phyloP scores from a whole-genome alignment of 2,797 vertebrate species.

The Macropodus opercularis region DNA sequence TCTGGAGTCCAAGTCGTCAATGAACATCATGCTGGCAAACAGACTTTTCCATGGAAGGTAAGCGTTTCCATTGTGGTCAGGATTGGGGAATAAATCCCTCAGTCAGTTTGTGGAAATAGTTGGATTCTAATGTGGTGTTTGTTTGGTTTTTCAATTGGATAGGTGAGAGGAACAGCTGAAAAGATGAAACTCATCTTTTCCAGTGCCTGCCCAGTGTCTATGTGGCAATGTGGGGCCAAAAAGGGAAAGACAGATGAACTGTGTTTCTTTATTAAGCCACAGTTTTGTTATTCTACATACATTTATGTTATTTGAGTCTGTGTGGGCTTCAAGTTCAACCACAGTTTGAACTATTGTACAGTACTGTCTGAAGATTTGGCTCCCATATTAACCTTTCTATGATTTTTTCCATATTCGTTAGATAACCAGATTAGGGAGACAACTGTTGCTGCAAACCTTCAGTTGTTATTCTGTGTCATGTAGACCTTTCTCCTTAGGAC shows the following conservation, averaged over 20 bases:
- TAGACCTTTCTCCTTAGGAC: slow-evolving; percentile 39
- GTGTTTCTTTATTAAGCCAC: slow-evolving; percentile 36
- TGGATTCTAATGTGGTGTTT: slow-evolving; percentile 65
- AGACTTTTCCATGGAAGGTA: slow-evolving; percentile 96
- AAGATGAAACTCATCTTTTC: slow-evolving; percentile 70
- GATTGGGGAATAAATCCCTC: slow-evolving; percentile 66
- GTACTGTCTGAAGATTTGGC: slow-evolving; percentile 37
- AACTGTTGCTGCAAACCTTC: slow-evolving; percentile 49
- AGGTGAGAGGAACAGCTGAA: slow-evolving; percentile 72
- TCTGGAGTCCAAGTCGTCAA: slow-evolving; percentile 94
- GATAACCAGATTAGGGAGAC: slow-evolving; percentile 54
- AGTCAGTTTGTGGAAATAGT: slow-evolving; percentile 68
- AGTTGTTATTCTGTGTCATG: slow-evolving; percentile 52
- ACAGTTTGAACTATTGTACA: slow-evolving; percentile 44
- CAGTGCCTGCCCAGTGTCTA: slow-evolving; percentile 40
- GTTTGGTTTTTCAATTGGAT: slow-evolving; percentile 71
- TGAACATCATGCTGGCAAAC: slow-evolving; percentile 96
- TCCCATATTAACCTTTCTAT: slow-evolving; percentile 26
- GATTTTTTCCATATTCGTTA: slow-evolving; percentile 52
- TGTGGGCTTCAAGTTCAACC: slow-evolving; percentile 42
- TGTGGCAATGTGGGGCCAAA: slow-evolving; percentile 57
- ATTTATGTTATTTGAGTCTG: slow-evolving; percentile 49
- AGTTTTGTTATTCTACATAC: slow-evolving; percentile 49
- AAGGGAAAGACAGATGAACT: slow-evolving; percentile 44
- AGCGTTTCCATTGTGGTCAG: slow-evolving; percentile 78